Conservation (phyloP, 2,797 vertebrate species). For the Cuniculus paca region DNA sequence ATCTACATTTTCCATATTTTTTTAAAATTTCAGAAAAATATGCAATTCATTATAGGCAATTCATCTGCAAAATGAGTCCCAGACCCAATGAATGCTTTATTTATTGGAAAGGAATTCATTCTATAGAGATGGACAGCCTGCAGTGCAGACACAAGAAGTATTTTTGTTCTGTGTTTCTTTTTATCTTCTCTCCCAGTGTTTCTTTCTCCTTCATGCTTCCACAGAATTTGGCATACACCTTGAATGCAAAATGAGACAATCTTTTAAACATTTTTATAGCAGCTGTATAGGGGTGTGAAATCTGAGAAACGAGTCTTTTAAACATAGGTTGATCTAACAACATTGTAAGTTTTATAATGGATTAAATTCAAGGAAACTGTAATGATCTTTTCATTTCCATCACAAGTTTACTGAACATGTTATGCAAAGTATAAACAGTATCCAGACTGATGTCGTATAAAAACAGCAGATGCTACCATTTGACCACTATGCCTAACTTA, state of each 20-base stretch:
- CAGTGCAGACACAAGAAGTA: constrained; percentile 49
- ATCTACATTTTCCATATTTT: not conserved
- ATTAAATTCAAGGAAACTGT: constrained; percentile 8
- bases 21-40: not conserved
- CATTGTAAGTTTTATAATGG: not conserved
- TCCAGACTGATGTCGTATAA: not conserved
- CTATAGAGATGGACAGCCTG: not conserved
- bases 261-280: constrained; percentile 22
- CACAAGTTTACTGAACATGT: not conserved
- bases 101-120: constrained; percentile 71
- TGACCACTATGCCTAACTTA: not conserved
- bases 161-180: constrained; percentile 73
- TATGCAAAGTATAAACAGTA: not conserved
- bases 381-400: not conserved
- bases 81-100: constrained; percentile 60
- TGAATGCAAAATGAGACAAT: constrained; percentile 78
- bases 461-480: constrained; percentile 1
- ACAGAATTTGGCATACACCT: constrained; percentile 55
- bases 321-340: constrained; percentile 23
- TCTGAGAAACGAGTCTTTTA: constrained; percentile 52
- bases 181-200: constrained; percentile 57
- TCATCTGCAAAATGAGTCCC: not conserved
- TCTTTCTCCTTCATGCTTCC: constrained; percentile 73
- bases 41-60: constrained; percentile 37
- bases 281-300: not conserved